Base-by-base conservation (phyloP, 2,797 vertebrate species). In the Menidia menidia region DNA sequence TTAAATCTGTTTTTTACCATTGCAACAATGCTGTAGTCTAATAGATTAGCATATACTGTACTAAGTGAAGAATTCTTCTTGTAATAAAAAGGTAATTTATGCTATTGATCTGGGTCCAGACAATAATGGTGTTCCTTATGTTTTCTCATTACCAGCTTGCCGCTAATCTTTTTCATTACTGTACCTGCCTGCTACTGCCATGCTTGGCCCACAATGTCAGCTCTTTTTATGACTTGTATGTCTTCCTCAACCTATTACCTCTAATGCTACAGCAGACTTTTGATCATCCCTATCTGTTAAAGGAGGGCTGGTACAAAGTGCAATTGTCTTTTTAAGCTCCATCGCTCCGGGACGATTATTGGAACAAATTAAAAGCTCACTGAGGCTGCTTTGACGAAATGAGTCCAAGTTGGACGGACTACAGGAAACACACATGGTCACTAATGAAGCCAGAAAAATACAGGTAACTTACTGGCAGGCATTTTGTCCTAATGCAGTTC, bases 221-320 rank as follows among this genome's bases (percentile, higher is more conserved):
- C 55, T 77, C 81, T 82, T 81, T 76, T 60, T 88, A 87, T 86
- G 85, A 82, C 87, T 83, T 84, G 83, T 88, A 86, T 85, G 81
- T 63, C 57, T 75, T 82, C 19, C 45, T 44, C 50, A 16, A 54
- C 66, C 77, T 82, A 85, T 89, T 80, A 84, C 48, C 68, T 11
- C 75, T 88, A 89, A 84, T 84, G 84, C 63, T 58, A 15, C n/a
- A n/a, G 45, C 13, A 35, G 47, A 3, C 59, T 53, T 65, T 63
- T 25, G 55, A 84, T 80, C 72, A 78, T 80, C 47, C 33, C 71
- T 80, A 60, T 82, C 84, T 71, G 73, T 76, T 83, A 57, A 50
- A 68, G 77, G 63, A 81, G 53, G 65, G 53, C 65, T 35, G 5
- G 63, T 1, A 1, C 41, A 3, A 58, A 7, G 47, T 12, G 62